Conservation (phyloP, 2,113 vertebrate genomes). For the Aspiorhynchus laticeps region DNA sequence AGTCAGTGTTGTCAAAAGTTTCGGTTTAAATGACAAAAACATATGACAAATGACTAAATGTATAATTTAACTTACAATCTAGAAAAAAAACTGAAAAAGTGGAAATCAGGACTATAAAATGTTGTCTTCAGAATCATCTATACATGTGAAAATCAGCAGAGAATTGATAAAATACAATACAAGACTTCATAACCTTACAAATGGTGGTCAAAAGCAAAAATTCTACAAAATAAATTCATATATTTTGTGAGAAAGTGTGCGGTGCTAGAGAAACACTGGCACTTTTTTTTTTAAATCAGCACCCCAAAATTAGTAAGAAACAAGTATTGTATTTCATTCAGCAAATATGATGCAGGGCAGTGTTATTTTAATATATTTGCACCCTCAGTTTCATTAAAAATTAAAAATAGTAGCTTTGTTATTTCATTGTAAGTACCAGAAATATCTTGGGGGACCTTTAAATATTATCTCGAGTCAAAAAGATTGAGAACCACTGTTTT, state of each 20-base stretch:
- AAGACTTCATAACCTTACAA: no score
- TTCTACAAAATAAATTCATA: no score
- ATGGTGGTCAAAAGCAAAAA: no score
- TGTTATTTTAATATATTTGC: neutral
- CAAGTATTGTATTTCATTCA: neutral
- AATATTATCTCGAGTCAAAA: neutral
- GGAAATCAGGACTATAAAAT: neutral
- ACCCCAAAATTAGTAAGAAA: neutral
- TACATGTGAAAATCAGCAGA: no score
- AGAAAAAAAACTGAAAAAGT: no score
- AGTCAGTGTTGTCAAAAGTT: neutral
- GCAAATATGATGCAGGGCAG: neutral
- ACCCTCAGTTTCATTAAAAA: neutral
- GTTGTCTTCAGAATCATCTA: neutral
- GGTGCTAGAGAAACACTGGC: no score
- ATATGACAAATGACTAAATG: neutral
- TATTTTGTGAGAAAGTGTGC: no score
- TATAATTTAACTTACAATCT: neutral
- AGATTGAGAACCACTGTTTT: neutral
- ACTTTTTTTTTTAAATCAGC: no score
- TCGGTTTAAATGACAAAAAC: no score
- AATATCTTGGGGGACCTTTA: neutral
- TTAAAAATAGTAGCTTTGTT: neutral
- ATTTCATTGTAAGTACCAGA: neutral
- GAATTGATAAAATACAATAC: no score